Evolutionary conservation across 2,797 vertebrate genomes (phyloP), one percentile per base, ranked within the genome.

Genomic region (Oceanodroma leucorhoa): DNA sequence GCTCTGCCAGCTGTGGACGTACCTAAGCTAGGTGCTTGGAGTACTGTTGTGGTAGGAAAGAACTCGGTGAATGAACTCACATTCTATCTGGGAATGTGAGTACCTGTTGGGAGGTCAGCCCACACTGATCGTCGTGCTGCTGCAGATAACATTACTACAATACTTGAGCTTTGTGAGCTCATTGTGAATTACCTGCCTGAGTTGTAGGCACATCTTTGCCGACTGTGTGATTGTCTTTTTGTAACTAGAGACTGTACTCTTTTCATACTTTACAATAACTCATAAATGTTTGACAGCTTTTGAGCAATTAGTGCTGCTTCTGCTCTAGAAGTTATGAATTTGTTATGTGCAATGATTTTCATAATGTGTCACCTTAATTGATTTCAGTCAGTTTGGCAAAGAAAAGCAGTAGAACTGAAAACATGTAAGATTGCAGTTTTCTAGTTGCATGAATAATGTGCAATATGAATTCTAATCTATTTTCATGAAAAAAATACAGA

Each of bases 261-360:
- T 91, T 91, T 88, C 51, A n/a, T 92, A 70, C 67, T 89, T 93
- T 87, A 94, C 83, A 76, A 66, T 87, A 82, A 88, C 60, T 93
- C 77, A 91, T 96, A 88, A 96, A 96, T 96, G 83, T 94, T 96
- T 94, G 93, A 72, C 51, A 76, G 71, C 83, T 94, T 96, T 95
- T 91, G 82, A 96, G 85, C 89, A 96, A 94, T 97, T 97, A 96
- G 87, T 94, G 80, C 82, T 88, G 36, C 89, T 96, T 93, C 91
- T 93, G 72, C 57, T 95, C 57, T 89, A 78, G 82, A 92, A 95
- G 82, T 85, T 96, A 93, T 40, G 83, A 96, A 96, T 95, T 96
- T 89, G 92, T 95, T 96, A 90, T 93, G 85, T 93, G 83, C 77
- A 91, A 69, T 79, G 84, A 91, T 91, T 94, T 96, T 96, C 89